A percentile compares a stretch with the other conserved stretches of the same genome.
phyloP scores from a whole-genome alignment of 2,797 vertebrate species.

The Cossypha polioptera region DNA sequence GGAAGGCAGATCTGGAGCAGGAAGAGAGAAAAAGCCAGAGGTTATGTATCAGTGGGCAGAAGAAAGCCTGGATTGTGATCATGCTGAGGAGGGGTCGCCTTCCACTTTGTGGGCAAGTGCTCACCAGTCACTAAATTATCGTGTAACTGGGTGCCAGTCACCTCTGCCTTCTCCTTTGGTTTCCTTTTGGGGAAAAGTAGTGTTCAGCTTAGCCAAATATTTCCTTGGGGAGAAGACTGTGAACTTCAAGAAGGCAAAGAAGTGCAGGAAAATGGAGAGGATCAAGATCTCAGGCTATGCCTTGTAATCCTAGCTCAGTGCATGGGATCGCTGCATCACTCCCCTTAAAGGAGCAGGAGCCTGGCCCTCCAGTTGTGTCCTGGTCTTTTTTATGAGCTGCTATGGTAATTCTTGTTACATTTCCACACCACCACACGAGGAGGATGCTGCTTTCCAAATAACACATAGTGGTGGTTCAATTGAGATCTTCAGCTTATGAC shows the following conservation, averaged over 20 bases:
- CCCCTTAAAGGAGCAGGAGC: background rate
- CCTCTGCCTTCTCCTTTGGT: background rate
- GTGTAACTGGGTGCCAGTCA: rapidly evolving
- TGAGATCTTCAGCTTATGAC: background rate
- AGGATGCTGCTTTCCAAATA: background rate
- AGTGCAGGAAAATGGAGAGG: background rate
- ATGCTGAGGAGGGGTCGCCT: background rate
- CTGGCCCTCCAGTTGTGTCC: background rate
- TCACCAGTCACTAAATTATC: background rate
- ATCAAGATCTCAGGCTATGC: background rate
- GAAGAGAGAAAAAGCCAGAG: conserved; percentile 6
- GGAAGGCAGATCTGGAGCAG: background rate
- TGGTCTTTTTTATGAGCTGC: background rate
- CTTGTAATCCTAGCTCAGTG: background rate
- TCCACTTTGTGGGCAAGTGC: background rate
- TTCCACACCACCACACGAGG: background rate
- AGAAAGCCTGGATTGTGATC: background rate
- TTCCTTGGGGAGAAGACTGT: background rate
- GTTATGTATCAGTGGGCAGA: background rate
- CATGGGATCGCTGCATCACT: background rate
- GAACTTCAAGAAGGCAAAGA: background rate
- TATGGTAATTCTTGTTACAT: background rate
- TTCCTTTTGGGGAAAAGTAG: background rate
- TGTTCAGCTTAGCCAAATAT: background rate
- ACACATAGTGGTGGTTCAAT: background rate